These are phyloP conservation scores for Agelas oroides DNA, from an alignment of 37 sponge, comb jelly and placozoan genomes.

Conservation along the genomic window DNA sequence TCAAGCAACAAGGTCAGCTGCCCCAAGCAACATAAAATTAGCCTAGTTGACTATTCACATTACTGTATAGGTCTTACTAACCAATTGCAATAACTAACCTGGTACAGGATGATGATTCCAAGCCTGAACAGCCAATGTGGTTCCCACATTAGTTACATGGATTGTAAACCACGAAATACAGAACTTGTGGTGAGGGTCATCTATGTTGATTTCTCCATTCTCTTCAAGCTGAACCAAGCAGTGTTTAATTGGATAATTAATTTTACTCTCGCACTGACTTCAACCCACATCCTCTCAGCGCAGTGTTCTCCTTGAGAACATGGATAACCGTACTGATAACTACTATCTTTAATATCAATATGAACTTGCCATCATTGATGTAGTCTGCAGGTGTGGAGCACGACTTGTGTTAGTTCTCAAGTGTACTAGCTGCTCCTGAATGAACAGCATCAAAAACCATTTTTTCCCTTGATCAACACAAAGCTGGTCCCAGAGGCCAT, in stretches of 20 bases:
- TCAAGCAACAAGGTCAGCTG: too few species aligned
- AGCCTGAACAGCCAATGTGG: slow-evolving; percentile 30
- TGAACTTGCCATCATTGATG: slow-evolving; percentile 30
- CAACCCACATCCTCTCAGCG: slow-evolving; percentile 7
- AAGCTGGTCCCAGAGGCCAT: slow-evolving; percentile 35
- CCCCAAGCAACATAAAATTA: too few species aligned
- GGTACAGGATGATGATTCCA: slow-evolving; percentile 69
- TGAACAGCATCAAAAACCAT: slow-evolving; percentile 58
- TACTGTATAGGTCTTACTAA: too few species aligned
- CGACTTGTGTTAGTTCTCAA: slow-evolving; percentile 35
- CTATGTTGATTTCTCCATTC: slow-evolving; percentile 27
- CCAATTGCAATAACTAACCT: not conserved
- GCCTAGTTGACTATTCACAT: too few species aligned
- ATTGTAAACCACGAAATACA: slow-evolving; percentile 67
- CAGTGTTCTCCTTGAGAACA: not conserved
- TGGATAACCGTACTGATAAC: not conserved
- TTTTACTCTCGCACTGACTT: too few species aligned
- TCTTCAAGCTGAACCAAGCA: slow-evolving; percentile 31
- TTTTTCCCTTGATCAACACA: slow-evolving; percentile 79
- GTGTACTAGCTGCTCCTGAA: slow-evolving; percentile 60
- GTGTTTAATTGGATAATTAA: slow-evolving; percentile 64
- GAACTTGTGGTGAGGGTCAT: slow-evolving; percentile 21
- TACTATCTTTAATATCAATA: not conserved
- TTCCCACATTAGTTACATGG: slow-evolving; percentile 28
- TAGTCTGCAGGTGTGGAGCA: slow-evolving; percentile 44